phyloP scores from a whole-genome alignment of 1,140 invertebrate species.

The Aethina tumida region DNA sequence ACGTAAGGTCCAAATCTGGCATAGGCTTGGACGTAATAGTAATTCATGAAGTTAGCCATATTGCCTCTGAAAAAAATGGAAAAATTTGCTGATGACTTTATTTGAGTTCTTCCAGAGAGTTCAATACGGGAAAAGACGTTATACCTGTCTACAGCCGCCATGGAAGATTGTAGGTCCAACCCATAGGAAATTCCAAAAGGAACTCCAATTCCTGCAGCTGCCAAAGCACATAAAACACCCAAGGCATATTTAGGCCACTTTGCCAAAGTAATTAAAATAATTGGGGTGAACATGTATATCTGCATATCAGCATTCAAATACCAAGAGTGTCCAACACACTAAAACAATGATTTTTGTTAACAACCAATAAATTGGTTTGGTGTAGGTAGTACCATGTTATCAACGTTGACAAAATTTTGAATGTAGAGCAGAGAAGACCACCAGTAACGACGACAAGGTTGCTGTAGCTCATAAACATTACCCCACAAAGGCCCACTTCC shows the following conservation, averaged over 20 bases:
- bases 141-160: too few relatives aligned
- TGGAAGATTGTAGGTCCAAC: too few relatives aligned
- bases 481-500: constrained; percentile 43
- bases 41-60: neutral
- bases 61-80: too few relatives aligned
- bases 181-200: too few relatives aligned
- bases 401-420: constrained; percentile 39
- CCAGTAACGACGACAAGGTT: constrained; percentile 39
- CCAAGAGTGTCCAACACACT: constrained; percentile 46
- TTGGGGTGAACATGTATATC: constrained; percentile 46
- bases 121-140: too few relatives aligned
- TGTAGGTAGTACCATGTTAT: constrained; percentile 10
- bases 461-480: constrained; percentile 23
- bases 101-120: too few relatives aligned
- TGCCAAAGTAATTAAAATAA: constrained; percentile 33
- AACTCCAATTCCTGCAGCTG: constrained; percentile 2
- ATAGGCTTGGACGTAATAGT: constrained; percentile 7
- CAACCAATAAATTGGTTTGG: too few relatives aligned
- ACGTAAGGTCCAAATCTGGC: constrained; percentile 12
- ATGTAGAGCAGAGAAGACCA: constrained; percentile 41
- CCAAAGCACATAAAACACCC: constrained; percentile 1
- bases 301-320: constrained; percentile 57
- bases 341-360: constrained; percentile 20
- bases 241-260: constrained; percentile 13
- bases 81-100: too few relatives aligned